Base-by-base conservation (phyloP, 2,888 invertebrate species). In the Macaria liturata region DNA sequence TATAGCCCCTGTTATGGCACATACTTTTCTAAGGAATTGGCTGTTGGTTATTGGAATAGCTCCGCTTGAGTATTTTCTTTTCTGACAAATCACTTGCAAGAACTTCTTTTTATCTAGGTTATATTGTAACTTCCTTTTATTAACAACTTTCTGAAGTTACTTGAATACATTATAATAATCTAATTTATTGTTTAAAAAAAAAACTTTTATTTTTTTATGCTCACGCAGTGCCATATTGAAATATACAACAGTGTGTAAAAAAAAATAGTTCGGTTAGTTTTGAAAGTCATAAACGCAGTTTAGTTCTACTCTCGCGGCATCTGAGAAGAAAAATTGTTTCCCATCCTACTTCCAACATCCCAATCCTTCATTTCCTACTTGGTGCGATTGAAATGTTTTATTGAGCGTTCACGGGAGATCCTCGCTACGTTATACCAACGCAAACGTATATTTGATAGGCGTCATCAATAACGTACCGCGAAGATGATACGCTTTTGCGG, bases 371-470 rank as follows among this genome's bases (percentile, higher is more conserved):
- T 86, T 84, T 85, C 79, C 80, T 82, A 82, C 83, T 86, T 78
- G 78, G 78, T 74, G 66, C 76, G 83, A 89, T 89, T 87, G 87
- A 88, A 85, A 89, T 85, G 85, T 88, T 88, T 87, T 88, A 88
- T 86, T 83, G 79, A 80, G 75, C 80, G 75, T 81, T 82, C 81
- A 81, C 81, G 81, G 72, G 71, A 74, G 81, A 80, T 76, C 74
- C 80, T 78, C 80, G 76, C 78, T 46, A 39, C 55, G 49, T 60
- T 56, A 51, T 55, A 56, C 75, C 72, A 67, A 72, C 74, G 81
- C 75, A 87, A 91, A 91, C 87, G 86, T 87, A 82, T 87, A 88
- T 91, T 91, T 92, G 91, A 92, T 92, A 86, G 89, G 78, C 76
- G 80, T 85, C 87, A 92, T 92, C 91, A 92, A 92, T 92, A 92